phyloP scores from a whole-genome alignment of 2,797 vertebrate species.

The Anguilla anguilla region DNA sequence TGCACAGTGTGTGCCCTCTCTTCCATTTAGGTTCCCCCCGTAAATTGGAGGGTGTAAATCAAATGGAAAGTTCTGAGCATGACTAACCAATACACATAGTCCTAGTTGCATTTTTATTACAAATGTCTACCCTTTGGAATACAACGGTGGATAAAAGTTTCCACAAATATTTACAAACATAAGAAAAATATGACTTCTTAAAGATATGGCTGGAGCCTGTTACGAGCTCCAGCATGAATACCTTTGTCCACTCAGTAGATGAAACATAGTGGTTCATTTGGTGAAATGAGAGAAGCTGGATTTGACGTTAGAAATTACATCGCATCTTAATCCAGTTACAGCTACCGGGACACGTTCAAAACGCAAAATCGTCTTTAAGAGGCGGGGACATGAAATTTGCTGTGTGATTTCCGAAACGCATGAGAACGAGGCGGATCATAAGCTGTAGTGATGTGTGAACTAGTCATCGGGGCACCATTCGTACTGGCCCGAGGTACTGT shows the following conservation, averaged over 20 bases:
- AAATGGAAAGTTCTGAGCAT: conserved; percentile 21
- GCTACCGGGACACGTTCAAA: background rate
- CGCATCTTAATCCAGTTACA: background rate
- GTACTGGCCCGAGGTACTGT: background rate
- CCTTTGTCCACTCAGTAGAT: background rate
- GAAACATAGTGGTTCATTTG: background rate
- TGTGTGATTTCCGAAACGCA: background rate
- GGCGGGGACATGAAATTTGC: background rate
- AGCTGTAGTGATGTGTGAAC: background rate
- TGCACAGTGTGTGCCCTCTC: conserved; percentile 10
- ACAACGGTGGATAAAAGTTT: background rate
- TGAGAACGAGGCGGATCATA: background rate
- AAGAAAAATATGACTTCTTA: background rate
- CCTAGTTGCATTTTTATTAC: background rate
- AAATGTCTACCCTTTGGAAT: background rate
- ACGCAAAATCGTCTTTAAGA: background rate
- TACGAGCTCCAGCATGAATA: background rate
- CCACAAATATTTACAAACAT: background rate
- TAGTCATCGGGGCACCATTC: background rate
- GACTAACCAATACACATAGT: background rate
- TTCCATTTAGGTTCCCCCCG: conserved; percentile 16
- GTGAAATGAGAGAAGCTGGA: background rate
- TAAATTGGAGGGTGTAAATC: conserved; percentile 17
- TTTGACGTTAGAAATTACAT: conserved; percentile 7
- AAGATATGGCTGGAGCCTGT: background rate